These are phyloP conservation scores for Cygnus atratus DNA, from an alignment of 2,113 vertebrate species.

Conservation along the genomic window DNA sequence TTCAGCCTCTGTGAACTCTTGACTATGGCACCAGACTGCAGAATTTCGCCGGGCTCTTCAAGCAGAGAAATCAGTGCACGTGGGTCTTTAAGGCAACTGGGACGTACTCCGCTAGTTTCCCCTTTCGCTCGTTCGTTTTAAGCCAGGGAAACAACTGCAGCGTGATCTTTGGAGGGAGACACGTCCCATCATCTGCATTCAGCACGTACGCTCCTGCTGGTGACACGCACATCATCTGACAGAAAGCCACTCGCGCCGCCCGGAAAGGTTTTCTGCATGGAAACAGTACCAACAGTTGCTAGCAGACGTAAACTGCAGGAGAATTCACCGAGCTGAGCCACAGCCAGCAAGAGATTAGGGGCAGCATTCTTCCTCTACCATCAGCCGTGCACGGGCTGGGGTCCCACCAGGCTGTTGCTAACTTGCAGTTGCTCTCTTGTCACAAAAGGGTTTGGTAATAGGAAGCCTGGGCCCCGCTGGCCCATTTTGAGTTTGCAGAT, in stretches of 20 bases:
- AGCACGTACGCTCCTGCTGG: conserved; percentile 28
- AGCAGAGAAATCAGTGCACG: neutral
- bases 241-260: conserved; percentile 14
- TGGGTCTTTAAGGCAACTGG: neutral
- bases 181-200: conserved; percentile 33
- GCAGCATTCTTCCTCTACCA: neutral
- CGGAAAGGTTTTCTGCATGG: conserved; percentile 24
- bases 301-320: conserved; percentile 26
- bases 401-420: neutral
- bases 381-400: neutral
- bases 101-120: neutral
- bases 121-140: conserved; percentile 19
- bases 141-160: conserved; percentile 20
- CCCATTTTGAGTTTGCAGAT: neutral
- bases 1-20: conserved; percentile 28
- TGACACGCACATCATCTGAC: neutral
- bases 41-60: neutral
- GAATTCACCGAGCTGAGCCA: conserved; percentile 15
- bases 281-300: conserved; percentile 39
- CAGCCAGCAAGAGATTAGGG: conserved; percentile 47
- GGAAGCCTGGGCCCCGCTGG: neutral
- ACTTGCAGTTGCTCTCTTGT: neutral
- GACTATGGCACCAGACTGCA: neutral
- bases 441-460: neutral
- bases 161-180: conserved; percentile 18